Percentiles rank a stretch among this genome's conserved stretches.
phyloP scores from a whole-genome alignment of 2,113 vertebrate genomes.

The Gobiocypris rarus region DNA sequence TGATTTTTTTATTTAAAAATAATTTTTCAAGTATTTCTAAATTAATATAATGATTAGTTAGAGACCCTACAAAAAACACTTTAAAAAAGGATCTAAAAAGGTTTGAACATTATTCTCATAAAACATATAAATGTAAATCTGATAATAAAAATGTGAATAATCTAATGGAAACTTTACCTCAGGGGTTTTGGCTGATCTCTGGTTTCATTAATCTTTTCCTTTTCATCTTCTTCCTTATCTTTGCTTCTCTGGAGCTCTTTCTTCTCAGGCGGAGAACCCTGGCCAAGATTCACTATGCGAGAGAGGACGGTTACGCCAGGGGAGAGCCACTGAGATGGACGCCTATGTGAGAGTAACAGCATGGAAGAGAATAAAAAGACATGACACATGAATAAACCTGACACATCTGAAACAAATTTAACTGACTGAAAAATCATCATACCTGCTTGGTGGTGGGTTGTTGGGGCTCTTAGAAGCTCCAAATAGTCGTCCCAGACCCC shows the following conservation, averaged over 20 bases:
- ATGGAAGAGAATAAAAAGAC: not conserved
- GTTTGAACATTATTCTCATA: not conserved
- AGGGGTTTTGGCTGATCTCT: slow-evolving; percentile 68
- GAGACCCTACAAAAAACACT: not conserved
- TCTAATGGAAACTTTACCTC: slow-evolving; percentile 65
- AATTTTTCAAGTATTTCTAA: too few species aligned
- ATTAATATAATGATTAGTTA: too few species aligned
- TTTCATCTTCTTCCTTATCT: slow-evolving; percentile 50
- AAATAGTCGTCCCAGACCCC: slow-evolving; percentile 86
- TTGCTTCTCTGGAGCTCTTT: slow-evolving; percentile 53
- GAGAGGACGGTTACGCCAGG: slow-evolving; percentile 79
- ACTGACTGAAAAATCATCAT: slow-evolving; percentile 20
- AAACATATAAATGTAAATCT: not conserved
- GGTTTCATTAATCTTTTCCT: slow-evolving; percentile 56
- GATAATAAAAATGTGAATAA: not conserved
- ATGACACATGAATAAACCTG: not conserved
- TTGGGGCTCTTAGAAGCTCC: slow-evolving; percentile 77
- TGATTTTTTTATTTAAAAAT: too few species aligned
- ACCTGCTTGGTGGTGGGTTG: slow-evolving; percentile 69
- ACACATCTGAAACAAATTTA: slow-evolving; percentile 1
- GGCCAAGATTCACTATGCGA: slow-evolving; percentile 67
- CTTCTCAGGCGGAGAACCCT: slow-evolving; percentile 59
- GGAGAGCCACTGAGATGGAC: slow-evolving; percentile 90
- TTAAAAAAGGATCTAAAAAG: not conserved
- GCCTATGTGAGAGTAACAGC: slow-evolving; percentile 67